phyloP scores from a whole-genome alignment of 2,888 invertebrate species.

The Ceramica pisi region DNA sequence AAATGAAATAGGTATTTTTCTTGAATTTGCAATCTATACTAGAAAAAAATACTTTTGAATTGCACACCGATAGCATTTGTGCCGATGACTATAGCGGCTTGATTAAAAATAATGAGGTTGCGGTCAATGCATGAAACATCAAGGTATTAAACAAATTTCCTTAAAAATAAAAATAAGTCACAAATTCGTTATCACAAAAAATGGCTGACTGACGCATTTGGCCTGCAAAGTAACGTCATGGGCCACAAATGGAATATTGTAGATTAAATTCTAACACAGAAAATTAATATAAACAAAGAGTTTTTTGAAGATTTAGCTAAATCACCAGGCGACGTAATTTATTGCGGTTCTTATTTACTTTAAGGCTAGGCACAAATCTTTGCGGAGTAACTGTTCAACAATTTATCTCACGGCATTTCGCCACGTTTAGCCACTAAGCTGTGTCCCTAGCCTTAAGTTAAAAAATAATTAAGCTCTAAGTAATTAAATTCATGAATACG shows the following conservation, averaged over 20 bases:
- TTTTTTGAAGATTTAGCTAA: not conserved
- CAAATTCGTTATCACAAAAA: slow-evolving; percentile 45
- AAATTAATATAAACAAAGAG: not conserved
- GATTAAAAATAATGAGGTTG: not conserved
- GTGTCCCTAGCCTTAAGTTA: not conserved
- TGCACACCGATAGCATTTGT: not conserved
- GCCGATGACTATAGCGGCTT: not conserved
- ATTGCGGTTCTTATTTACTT: not conserved
- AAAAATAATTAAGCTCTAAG: not conserved
- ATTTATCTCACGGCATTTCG: not conserved
- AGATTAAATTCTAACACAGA: not conserved
- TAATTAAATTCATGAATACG: not conserved
- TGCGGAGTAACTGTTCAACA: not conserved
- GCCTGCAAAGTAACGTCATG: slow-evolving; percentile 47
- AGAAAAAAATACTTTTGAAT: not conserved
- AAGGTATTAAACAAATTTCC: slow-evolving; percentile 16
- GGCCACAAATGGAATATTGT: slow-evolving; percentile 2
- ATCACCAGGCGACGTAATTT: not conserved
- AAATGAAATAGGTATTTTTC: not conserved
- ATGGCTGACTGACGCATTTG: slow-evolving; percentile 7
- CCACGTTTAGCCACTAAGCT: not conserved
- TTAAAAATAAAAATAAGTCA: slow-evolving; percentile 29
- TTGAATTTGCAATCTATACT: not conserved
- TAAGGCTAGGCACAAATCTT: not conserved
- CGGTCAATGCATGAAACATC: not conserved